Conservation (phyloP, 2,888 invertebrate species). For the Ligdia adustata region DNA sequence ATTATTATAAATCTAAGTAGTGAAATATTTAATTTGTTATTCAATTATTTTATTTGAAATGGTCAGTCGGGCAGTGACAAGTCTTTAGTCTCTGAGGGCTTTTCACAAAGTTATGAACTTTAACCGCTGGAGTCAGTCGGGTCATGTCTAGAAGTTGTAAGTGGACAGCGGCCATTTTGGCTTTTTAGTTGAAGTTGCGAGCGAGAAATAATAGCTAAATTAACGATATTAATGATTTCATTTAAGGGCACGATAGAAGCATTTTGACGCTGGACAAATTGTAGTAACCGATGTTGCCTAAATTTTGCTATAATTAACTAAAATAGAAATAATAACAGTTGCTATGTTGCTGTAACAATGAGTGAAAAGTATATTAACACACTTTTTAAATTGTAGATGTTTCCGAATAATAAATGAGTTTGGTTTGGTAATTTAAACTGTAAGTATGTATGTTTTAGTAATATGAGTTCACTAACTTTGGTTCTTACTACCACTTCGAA, state of each 20-base stretch:
- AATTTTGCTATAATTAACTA: background rate
- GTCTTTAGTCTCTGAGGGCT: constrained; percentile 2
- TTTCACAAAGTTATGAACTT: constrained; percentile 1
- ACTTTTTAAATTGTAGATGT: no score
- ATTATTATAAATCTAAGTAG: no score
- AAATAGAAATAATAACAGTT: constrained; percentile 9
- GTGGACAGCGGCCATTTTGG: constrained; percentile 10
- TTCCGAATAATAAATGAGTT: no score
- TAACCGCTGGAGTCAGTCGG: constrained; percentile 2
- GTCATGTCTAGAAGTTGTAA: constrained; percentile 1
- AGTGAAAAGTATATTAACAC: no score
- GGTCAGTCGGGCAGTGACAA: constrained; percentile 1
- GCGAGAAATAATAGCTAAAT: constrained; percentile 6
- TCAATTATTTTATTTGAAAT: no score
- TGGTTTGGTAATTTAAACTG: no score
- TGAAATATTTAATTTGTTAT: no score
- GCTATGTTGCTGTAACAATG: no score
- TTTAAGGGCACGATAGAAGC: constrained; percentile 21
- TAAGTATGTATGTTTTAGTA: no score
- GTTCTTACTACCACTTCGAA: no score
- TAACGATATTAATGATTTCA: constrained; percentile 18
- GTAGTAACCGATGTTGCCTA: no score
- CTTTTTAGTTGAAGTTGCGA: constrained; percentile 5
- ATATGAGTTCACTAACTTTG: no score
- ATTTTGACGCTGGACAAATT: background rate